Conservation (phyloP, 2,113 vertebrate genomes). For the Chlamydotis undulata region DNA sequence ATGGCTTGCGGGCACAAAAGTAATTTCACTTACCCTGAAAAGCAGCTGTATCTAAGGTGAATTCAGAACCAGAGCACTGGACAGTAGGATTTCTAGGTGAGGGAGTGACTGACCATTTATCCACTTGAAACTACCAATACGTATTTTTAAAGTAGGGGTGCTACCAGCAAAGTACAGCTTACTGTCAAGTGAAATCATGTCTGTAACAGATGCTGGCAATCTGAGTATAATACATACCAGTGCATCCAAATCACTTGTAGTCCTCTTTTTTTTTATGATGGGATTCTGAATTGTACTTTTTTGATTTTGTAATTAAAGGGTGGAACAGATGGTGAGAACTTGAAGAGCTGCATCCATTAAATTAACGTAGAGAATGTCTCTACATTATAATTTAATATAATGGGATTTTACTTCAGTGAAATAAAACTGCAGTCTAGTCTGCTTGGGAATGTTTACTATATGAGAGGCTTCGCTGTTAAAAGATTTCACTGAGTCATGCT, state of each 20-base stretch:
- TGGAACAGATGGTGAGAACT: conserved; percentile 4
- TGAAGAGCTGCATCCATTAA: background rate
- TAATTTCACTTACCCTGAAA: background rate
- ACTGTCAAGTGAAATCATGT: background rate
- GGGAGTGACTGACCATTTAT: background rate
- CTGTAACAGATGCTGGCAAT: background rate
- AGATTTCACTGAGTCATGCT: conserved; percentile 43
- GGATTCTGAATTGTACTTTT: background rate
- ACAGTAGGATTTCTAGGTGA: background rate
- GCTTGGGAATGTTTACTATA: conserved; percentile 44
- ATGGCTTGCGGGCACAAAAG: background rate
- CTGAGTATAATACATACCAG: background rate
- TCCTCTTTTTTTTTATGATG: background rate
- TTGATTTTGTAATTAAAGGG: conserved; percentile 1
- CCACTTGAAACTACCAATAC: background rate
- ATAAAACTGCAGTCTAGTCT: background rate
- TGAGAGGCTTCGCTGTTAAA: conserved; percentile 15
- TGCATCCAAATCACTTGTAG: background rate
- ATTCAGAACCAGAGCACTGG: background rate
- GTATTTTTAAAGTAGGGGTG: background rate
- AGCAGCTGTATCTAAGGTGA: background rate
- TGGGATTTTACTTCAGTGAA: conserved; percentile 38
- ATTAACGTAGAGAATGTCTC: background rate
- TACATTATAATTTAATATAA: conserved; percentile 12
- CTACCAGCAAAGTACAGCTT: background rate